phyloP scores from a whole-genome alignment of 2,888 invertebrate genomes.

The Andrena praecox region DNA sequence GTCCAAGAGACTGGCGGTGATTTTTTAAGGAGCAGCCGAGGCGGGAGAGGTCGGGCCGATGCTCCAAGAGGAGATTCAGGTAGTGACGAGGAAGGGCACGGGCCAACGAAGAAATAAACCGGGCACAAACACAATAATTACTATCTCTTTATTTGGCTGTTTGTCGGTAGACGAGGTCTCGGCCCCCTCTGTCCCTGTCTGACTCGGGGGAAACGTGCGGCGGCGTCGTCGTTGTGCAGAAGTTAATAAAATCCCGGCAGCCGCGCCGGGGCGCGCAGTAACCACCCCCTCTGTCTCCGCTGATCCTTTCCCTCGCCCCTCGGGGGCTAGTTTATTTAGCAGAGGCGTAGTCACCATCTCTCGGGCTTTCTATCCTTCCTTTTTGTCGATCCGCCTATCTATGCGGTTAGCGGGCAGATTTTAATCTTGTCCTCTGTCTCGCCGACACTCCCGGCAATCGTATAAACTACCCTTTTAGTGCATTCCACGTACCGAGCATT shows the following conservation, averaged over 20 bases:
- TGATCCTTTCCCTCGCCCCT: constrained; percentile 58
- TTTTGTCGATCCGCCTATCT: constrained; percentile 61
- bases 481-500: not conserved
- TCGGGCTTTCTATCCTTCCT: constrained; percentile 56
- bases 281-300: constrained; percentile 63
- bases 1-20: constrained; percentile 32
- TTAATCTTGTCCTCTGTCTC: constrained; percentile 44
- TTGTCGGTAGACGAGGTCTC: constrained; percentile 77
- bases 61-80: constrained; percentile 35
- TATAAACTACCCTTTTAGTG: not conserved
- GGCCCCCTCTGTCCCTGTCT: constrained; percentile 54
- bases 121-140: constrained; percentile 83
- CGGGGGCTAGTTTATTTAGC: constrained; percentile 83
- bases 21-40: constrained; percentile 51
- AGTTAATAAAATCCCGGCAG: constrained; percentile 85
- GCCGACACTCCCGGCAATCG: constrained; percentile 20
- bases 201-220: constrained; percentile 65
- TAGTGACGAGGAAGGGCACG: constrained; percentile 48
- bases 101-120: constrained; percentile 79
- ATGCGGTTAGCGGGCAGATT: constrained; percentile 56
- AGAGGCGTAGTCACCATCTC: constrained; percentile 80
- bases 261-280: constrained; percentile 74
- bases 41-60: constrained; percentile 3
- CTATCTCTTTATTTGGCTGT: constrained; percentile 83
- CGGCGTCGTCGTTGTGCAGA: constrained; percentile 80